Percentiles rank a stretch among this genome's conserved stretches.
Conservation (phyloP, 2,888 invertebrate genomes). For the Anticlea derivata region DNA sequence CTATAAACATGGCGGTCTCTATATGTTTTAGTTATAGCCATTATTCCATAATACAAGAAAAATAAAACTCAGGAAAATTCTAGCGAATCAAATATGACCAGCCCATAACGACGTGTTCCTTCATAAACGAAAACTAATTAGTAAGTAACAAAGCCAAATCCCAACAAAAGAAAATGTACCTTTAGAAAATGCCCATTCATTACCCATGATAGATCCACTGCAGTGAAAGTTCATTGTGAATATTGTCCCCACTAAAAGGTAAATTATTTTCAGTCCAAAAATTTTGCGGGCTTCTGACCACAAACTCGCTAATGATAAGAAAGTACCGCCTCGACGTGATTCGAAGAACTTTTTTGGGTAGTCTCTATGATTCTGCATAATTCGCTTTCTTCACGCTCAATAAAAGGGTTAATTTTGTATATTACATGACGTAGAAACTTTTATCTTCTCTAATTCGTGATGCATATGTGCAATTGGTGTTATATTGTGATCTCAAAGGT, state of each 20-base stretch:
- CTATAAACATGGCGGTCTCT: neutral
- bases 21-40: neutral
- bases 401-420: slow-evolving; percentile 24
- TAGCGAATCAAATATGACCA: neutral
- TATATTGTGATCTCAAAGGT: neutral
- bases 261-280: slow-evolving; percentile 62
- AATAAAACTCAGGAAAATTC: neutral
- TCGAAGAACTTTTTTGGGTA: slow-evolving; percentile 53
- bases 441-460: slow-evolving; percentile 3
- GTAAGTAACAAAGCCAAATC: slow-evolving; percentile 37
- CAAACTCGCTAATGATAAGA: slow-evolving; percentile 72
- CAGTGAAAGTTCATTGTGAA: slow-evolving; percentile 70
- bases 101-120: slow-evolving; percentile 1
- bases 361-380: slow-evolving; percentile 43
- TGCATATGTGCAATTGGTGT: neutral
- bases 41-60: slow-evolving; percentile 3
- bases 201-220: slow-evolving; percentile 59
- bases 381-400: slow-evolving; percentile 26
- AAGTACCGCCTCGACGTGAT: slow-evolving; percentile 49
- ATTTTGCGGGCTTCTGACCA: slow-evolving; percentile 60
- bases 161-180: slow-evolving; percentile 54
- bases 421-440: slow-evolving; percentile 3
- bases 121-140: slow-evolving; percentile 31
- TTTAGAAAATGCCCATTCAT: slow-evolving; percentile 62
- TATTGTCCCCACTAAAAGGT: slow-evolving; percentile 55